Conservation (phyloP, 2,113 vertebrate genomes). For the Semnornis frantzii region DNA sequence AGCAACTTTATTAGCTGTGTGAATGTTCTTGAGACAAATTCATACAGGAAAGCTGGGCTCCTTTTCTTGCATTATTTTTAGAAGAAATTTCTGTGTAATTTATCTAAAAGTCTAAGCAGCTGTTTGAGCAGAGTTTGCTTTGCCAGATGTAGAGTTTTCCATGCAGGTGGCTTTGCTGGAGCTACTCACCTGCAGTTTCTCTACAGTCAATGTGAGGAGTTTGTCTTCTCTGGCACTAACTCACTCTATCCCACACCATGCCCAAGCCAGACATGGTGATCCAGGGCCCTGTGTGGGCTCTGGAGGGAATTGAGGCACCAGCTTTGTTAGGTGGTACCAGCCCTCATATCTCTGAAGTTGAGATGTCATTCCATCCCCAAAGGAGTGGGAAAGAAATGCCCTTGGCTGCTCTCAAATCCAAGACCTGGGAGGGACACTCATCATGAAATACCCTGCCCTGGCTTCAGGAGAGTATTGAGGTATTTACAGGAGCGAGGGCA, state of each 20-base stretch:
- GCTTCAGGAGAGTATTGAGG: background rate
- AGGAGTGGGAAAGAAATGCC: no score
- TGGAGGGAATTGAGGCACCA: background rate
- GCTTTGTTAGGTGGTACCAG: background rate
- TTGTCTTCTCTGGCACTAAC: background rate
- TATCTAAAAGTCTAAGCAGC: background rate
- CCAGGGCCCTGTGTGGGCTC: accelerated
- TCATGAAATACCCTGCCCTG: background rate
- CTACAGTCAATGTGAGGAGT: background rate
- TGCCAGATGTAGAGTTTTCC: background rate
- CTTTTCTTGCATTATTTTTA: background rate
- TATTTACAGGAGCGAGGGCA: background rate
- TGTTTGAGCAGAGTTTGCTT: background rate
- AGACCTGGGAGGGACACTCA: accelerated
- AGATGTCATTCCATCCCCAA: background rate
- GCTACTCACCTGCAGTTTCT: background rate
- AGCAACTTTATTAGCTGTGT: background rate
- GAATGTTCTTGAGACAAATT: background rate
- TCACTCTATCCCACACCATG: accelerated
- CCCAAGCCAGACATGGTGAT: background rate
- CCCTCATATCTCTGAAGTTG: background rate
- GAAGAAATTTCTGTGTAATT: background rate
- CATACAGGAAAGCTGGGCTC: background rate
- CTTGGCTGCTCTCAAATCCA: background rate
- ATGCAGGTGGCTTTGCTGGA: background rate